Percentiles rank a stretch among this genome's conserved stretches.
phyloP scores from a whole-genome alignment of 2,888 invertebrate genomes.

The Zootermopsis nevadensis region DNA sequence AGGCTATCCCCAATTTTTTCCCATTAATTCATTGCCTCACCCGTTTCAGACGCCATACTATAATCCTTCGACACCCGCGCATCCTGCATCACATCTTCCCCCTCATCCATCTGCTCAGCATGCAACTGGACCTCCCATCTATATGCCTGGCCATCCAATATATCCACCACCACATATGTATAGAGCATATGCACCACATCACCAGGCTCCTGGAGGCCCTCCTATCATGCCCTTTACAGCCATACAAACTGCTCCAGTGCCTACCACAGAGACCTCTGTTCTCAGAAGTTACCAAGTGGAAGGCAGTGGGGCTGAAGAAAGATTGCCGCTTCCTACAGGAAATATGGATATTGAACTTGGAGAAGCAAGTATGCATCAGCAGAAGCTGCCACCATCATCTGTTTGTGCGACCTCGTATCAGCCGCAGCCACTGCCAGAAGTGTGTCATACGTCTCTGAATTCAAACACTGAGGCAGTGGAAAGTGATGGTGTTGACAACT shows the following conservation, averaged over 20 bases:
- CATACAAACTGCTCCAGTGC: background rate
- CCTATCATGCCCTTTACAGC: conserved; percentile 31
- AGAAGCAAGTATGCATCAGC: background rate
- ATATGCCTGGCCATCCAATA: conserved; percentile 62
- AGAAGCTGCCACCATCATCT: background rate
- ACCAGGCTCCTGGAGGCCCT: background rate
- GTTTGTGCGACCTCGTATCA: background rate
- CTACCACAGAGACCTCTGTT: conserved; percentile 23
- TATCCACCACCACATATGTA: conserved; percentile 56
- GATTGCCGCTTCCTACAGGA: background rate
- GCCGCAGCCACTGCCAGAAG: background rate
- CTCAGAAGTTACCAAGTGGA: conserved; percentile 5
- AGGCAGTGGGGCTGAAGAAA: background rate
- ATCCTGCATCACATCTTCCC: conserved; percentile 30
- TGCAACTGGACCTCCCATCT: conserved; percentile 68
- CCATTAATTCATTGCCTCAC: conserved; percentile 60
- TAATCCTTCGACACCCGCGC: conserved; percentile 33
- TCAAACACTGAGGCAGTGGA: background rate
- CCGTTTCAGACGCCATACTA: conserved; percentile 57
- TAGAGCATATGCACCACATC: conserved; percentile 20
- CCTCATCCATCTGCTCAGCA: conserved; percentile 61
- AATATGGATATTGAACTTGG: background rate
- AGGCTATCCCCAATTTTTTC: conserved; percentile 4
- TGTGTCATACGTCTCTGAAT: background rate
- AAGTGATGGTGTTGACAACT: background rate